Conservation (phyloP, 2,888 invertebrate species). For the Leucoma salicis region DNA sequence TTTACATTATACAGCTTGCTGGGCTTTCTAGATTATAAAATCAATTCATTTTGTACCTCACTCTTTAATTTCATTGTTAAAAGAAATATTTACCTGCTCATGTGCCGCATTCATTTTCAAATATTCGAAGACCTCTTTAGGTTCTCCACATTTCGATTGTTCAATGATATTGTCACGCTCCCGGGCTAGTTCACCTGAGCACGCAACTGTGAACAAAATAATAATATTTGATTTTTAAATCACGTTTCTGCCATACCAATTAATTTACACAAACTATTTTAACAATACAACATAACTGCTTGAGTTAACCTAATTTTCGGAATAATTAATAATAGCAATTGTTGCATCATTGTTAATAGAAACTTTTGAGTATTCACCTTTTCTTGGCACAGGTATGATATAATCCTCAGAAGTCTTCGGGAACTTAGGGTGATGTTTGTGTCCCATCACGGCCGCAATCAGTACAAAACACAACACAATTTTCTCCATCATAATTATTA, state of each 20-base stretch:
- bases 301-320: neutral
- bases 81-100: conserved; percentile 59
- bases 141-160: conserved; percentile 65
- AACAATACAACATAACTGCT: neutral
- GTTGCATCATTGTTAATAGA: neutral
- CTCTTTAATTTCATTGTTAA: too few species aligned
- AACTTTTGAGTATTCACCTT: conserved; percentile 47
- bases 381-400: conserved; percentile 44
- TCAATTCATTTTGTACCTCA: too few species aligned
- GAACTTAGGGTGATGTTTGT: conserved; percentile 62
- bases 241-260: too few species aligned
- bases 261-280: neutral
- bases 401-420: conserved; percentile 43
- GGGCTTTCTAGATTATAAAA: too few species aligned
- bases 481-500: conserved; percentile 52
- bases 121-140: conserved; percentile 66
- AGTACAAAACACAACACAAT: conserved; percentile 56
- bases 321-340: neutral
- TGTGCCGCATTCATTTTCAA: conserved; percentile 55
- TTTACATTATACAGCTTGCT: too few species aligned
- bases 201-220: conserved; percentile 52
- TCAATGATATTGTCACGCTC: conserved; percentile 58
- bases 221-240: neutral
- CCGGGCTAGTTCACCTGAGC: conserved; percentile 50
- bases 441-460: conserved; percentile 50